Percentiles rank a stretch among this genome's conserved stretches.
These are phyloP conservation scores for Drosophila rhopaloa DNA, from an alignment of 1,140 invertebrate genomes.

Conservation along the genomic window DNA sequence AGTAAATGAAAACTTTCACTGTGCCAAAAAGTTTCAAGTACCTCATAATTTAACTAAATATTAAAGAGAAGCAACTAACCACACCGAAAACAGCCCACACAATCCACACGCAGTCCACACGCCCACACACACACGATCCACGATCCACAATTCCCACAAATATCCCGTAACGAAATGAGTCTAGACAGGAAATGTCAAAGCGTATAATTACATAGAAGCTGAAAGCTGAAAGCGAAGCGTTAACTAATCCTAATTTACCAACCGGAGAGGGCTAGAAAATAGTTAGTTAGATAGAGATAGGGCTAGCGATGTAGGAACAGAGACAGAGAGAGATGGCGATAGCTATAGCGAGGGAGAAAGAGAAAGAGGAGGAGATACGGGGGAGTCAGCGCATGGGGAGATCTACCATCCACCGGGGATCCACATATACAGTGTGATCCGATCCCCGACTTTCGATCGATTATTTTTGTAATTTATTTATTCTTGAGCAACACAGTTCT, in stretches of 20 bases:
- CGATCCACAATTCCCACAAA: constrained; percentile 18
- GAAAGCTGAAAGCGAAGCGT: constrained; percentile 53
- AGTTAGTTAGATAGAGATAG: constrained; percentile 41
- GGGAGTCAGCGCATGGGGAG: constrained; percentile 16
- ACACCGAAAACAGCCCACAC: constrained; percentile 33
- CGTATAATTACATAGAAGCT: constrained; percentile 55
- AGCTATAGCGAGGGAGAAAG: background rate
- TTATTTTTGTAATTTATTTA: constrained; percentile 35
- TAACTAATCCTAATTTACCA: constrained; percentile 59
- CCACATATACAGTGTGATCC: background rate
- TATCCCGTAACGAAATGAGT: constrained; percentile 55
- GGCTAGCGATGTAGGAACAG: constrained; percentile 20
- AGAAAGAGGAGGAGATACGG: too few relatives aligned
- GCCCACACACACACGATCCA: constrained; percentile 10
- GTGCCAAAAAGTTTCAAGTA: constrained; percentile 85
- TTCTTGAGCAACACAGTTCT: constrained; percentile 45
- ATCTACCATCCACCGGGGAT: constrained; percentile 34
- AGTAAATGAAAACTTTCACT: constrained; percentile 82
- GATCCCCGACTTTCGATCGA: constrained; percentile 18
- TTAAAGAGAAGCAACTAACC: constrained; percentile 56
- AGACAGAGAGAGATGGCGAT: constrained; percentile 2
- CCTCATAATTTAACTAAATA: constrained; percentile 84
- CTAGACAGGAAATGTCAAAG: constrained; percentile 47
- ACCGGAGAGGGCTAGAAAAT: constrained; percentile 39
- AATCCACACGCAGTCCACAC: constrained; percentile 29